Evolutionary conservation across 2,888 invertebrate species (phyloP).

Genomic region (Dolomedes plantarius): DNA sequence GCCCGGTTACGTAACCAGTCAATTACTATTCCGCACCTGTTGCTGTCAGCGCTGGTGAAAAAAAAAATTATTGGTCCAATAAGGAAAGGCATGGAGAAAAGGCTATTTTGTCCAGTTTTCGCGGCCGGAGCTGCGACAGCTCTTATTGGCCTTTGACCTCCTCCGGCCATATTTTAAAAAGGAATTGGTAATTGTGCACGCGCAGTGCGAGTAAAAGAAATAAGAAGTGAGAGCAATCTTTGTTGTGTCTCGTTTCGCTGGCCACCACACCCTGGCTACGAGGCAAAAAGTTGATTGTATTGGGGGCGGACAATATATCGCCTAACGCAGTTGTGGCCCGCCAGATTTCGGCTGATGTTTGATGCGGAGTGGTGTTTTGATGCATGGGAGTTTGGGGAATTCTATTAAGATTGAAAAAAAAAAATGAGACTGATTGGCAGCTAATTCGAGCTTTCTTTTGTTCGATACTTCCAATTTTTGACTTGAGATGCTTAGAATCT

Average conservation of each 20-base stretch:
- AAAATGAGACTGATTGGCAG: background rate
- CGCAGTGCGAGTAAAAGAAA: background rate
- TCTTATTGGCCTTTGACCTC: background rate
- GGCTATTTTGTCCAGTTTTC: background rate
- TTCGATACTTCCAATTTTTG: background rate
- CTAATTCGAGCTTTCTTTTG: background rate
- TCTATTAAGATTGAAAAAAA: background rate
- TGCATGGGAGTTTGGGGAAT: background rate
- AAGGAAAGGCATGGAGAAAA: background rate
- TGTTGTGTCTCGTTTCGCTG: background rate
- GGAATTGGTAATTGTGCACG: conserved; percentile 6
- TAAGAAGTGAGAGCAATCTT: background rate
- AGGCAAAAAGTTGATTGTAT: conserved; percentile 4
- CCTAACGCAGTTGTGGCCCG: background rate
- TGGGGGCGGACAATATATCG: background rate
- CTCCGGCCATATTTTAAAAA: background rate
- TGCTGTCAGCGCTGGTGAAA: background rate
- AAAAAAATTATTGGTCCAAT: background rate
- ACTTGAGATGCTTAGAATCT: background rate
- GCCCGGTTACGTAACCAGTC: background rate
- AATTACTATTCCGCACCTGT: background rate
- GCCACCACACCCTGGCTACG: background rate
- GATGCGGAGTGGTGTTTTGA: background rate
- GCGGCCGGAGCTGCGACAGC: background rate
- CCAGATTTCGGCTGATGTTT: background rate